Percentiles rank a stretch among this genome's conserved stretches.
Conservation (phyloP, 1,140 invertebrate genomes). For the Polyergus mexicanus region DNA sequence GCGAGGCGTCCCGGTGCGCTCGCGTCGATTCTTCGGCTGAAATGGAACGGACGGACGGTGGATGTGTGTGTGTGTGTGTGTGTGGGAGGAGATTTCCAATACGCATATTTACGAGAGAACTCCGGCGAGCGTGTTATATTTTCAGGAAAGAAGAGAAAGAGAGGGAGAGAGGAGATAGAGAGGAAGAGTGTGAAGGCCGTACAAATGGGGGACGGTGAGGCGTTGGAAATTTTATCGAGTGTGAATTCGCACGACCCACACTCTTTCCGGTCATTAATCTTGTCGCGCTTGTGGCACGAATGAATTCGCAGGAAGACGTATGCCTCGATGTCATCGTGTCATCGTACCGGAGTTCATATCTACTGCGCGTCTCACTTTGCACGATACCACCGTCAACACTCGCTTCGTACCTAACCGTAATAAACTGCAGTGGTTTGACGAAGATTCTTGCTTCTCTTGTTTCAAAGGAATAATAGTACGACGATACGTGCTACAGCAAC, state of each 20-base stretch:
- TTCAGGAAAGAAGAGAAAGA: slow-evolving; percentile 28
- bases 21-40: slow-evolving; percentile 59
- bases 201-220: slow-evolving; percentile 52
- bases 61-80: neutral
- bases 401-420: slow-evolving; percentile 26
- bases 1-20: slow-evolving; percentile 34
- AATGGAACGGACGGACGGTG: slow-evolving; percentile 62
- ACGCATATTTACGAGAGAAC: slow-evolving; percentile 63
- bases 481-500: neutral
- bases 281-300: slow-evolving; percentile 61
- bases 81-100: slow-evolving; percentile 65
- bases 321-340: slow-evolving; percentile 59
- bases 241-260: slow-evolving; percentile 70
- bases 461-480: slow-evolving; percentile 15
- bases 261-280: slow-evolving; percentile 78
- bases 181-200: slow-evolving; percentile 1
- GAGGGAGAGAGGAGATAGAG: slow-evolving; percentile 6
- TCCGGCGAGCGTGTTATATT: slow-evolving; percentile 65
- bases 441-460: slow-evolving; percentile 30
- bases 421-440: slow-evolving; percentile 42
- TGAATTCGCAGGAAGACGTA: slow-evolving; percentile 69
- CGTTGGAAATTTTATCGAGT: slow-evolving; percentile 77
- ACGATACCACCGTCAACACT: slow-evolving; percentile 41
- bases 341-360: slow-evolving; percentile 53
- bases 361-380: slow-evolving; percentile 43